phyloP scores from a whole-genome alignment of 2,797 vertebrate genomes.

The Apogon talboti region DNA sequence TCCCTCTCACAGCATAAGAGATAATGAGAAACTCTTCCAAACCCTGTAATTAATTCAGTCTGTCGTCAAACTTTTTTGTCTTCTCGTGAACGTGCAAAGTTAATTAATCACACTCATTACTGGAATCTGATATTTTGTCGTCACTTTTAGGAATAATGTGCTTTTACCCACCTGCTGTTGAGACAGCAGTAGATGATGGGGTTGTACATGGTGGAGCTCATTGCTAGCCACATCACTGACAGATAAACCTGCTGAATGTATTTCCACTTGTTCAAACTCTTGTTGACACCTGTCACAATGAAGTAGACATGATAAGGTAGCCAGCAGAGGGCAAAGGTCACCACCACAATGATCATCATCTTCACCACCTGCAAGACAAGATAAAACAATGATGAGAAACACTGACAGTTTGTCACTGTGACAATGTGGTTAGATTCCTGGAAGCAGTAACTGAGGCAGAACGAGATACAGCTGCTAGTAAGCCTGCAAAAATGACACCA shows the following conservation, averaged over 20 bases:
- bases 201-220: conserved; percentile 99
- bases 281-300: conserved; percentile 90
- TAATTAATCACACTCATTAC: not conserved
- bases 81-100: not conserved
- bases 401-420: not conserved
- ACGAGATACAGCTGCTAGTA: not conserved
- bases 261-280: conserved; percentile 88
- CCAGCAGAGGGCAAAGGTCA: conserved; percentile 97
- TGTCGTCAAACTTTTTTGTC: not conserved
- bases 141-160: not conserved
- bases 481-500: not conserved
- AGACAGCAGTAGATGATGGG: conserved; percentile 99
- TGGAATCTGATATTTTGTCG: not conserved
- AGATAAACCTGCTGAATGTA: conserved; percentile 97
- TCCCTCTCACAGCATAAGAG: not conserved
- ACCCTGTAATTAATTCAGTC: not conserved
- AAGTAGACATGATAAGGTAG: conserved; percentile 96
- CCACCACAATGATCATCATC: conserved; percentile 98
- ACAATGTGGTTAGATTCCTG: not conserved
- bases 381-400: not conserved
- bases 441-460: not conserved
- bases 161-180: conserved; percentile 91
- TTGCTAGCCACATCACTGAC: conserved; percentile 95
- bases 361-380: conserved; percentile 90
- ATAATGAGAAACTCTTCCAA: conserved; percentile 5